phyloP scores from a whole-genome alignment of 2,797 vertebrate genomes.

The Myotis pilosus region DNA sequence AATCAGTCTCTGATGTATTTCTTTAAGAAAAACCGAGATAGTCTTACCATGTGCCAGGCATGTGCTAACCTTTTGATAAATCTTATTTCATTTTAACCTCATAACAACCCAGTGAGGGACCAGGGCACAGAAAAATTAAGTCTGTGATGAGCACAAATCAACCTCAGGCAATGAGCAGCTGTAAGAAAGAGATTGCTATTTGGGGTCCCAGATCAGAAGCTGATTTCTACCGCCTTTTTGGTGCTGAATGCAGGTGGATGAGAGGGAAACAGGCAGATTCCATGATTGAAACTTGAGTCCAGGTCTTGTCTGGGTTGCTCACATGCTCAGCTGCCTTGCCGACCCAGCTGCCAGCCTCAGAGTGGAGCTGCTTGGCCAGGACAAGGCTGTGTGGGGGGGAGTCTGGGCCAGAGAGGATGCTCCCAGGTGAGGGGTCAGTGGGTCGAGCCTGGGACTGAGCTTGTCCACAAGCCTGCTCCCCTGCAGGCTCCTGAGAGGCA shows the following conservation, averaged over 20 bases:
- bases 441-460: neutral
- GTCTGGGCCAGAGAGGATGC: neutral
- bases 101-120: neutral
- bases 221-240: neutral
- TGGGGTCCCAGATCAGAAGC: neutral
- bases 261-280: neutral
- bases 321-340: neutral
- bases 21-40: neutral
- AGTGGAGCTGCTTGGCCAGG: neutral
- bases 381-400: neutral
- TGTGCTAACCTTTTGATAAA: neutral
- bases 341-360: neutral
- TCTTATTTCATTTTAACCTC: neutral
- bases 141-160: neutral
- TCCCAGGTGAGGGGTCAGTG: neutral
- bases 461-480: rapidly evolving
- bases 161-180: neutral
- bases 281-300: neutral
- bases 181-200: neutral
- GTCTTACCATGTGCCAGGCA: neutral
- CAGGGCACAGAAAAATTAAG: neutral
- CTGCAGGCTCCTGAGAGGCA: neutral
- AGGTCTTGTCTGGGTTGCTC: neutral
- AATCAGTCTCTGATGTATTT: neutral
- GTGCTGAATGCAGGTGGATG: neutral